Evolutionary conservation across 2,888 invertebrate genomes (phyloP), one percentile per base, ranked within the genome.

Genomic region (Eudemis profundana): DNA sequence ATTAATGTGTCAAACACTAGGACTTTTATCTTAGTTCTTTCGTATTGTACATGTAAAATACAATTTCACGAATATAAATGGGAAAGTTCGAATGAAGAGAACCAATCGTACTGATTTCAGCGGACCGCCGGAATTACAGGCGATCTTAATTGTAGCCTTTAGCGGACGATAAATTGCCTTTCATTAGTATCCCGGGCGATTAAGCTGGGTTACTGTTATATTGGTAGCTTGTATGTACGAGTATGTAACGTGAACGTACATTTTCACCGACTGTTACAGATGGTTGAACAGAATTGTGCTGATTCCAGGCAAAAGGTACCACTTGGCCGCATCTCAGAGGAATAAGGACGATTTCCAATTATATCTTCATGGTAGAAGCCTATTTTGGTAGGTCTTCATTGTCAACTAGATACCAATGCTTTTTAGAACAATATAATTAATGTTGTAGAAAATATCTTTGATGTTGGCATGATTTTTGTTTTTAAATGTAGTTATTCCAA

Each of bases 61-160:
- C 21, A 36, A 17, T 23, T 12, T 23, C 17, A 54, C 12, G 12
- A 42, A 44, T 44, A 44, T 56, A 56, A 56, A 56, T 56, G 27
- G 14, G 15, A 17, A 59, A 14, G 49, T 33, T 44, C 40, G n/a
- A 33, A 38, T n/a, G n/a, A n/a, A 46, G 23, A 36, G 44, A 62
- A 60, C 51, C 67, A 66, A 72, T 54, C 66, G 66, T 66, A 61
- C 64, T 46, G 68, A 67, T 59, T 54, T 68, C 67, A 51, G 27
- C 46, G 65, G 64, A 77, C 74, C 69, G 72, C 68, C 72, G 72
- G 73, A 81, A 83, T 82, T 84, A 82, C 81, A 73, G 73, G 70
- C 77, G 76, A 77, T 77, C 82, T 81, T 86, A 84, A 85, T 84
- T 84, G 81, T 81, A 75, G 76, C 81, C 82, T 82, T 82, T 83